Evolutionary conservation across 2,113 vertebrate genomes (phyloP), one percentile per base, ranked within the genome.

Genomic region (Prunella fulvescens): DNA sequence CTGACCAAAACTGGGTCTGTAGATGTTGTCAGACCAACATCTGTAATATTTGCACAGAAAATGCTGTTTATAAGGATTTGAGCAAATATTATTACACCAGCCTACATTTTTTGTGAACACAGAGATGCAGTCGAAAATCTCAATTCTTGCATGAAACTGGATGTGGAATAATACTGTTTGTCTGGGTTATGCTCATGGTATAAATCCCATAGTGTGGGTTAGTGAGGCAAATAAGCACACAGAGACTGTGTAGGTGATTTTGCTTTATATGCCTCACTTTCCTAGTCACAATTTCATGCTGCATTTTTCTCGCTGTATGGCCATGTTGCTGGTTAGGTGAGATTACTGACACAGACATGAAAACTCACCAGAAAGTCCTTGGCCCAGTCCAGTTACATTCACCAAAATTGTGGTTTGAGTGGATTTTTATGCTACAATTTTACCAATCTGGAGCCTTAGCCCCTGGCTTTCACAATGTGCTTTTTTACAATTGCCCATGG

Each of bases 121-220:
- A 64, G 51, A 86, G 60, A 84, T 51, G 15, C 28, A 84, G 53
- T 86, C 44, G 61, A 81, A 87, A 89, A 81, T 79, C 57, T 95
- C 48, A 64, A 13, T 79, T 89, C 53, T 53, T 74, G 18, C 70
- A 81, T 72, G 89, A 86, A 86, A 69, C 60, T 86, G 79, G 78
- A 91, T 92, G 33, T 85, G 48, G 65, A 78, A 69, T 96, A 95
- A 89, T 87, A 60, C 66, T 64, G 33, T 93, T 95, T 96, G 72
- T 91, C 69, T 91, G 83, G 60, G 77, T 84, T 88, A 70, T 71
- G 86, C 70, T 96, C 37, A 66, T 62, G 60, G 33, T 67, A 53
- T 64, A 94, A 94, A 93, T 84, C 80, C 53, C 18, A 53, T 79
- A 7, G 6, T 57, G 69, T 78, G 40, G 13, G 73, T 67, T 81